These are phyloP conservation scores for Himalopsyche japonica DNA, from an alignment of 2,888 invertebrate genomes.

Conservation along the genomic window DNA sequence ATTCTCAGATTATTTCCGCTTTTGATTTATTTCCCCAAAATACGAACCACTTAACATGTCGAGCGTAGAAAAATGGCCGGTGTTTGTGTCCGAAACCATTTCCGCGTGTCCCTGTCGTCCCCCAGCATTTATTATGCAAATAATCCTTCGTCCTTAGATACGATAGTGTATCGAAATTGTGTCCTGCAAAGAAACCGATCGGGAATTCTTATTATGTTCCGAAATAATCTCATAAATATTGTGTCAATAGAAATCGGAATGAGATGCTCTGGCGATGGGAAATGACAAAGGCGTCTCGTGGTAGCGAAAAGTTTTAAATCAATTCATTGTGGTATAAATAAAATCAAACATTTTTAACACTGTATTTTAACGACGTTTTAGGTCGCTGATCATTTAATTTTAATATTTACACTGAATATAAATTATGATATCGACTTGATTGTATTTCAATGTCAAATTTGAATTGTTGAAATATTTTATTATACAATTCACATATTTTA, in stretches of 20 bases:
- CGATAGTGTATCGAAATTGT: conserved; percentile 18
- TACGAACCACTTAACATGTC: conserved; percentile 37
- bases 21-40: conserved; percentile 30
- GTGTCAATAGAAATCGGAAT: conserved; percentile 34
- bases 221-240: conserved; percentile 40
- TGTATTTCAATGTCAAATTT: too few species aligned
- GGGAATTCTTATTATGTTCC: conserved; percentile 9
- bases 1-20: background rate
- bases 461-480: too few species aligned
- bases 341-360: too few species aligned
- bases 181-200: conserved; percentile 14
- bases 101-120: conserved; percentile 7
- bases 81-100: conserved; percentile 17
- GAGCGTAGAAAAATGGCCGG: conserved; percentile 25
- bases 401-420: too few species aligned
- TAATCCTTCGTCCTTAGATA: background rate
- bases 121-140: conserved; percentile 37
- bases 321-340: too few species aligned
- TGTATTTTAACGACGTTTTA: too few species aligned
- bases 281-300: conserved; percentile 3
- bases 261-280: conserved; percentile 11
- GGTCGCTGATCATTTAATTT: too few species aligned
- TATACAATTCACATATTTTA: too few species aligned
- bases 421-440: too few species aligned
- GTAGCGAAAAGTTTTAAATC: background rate